A percentile compares a stretch with the other conserved stretches of the same genome.
These are phyloP conservation scores for Heteropelma amictum DNA, from an alignment of 2,888 invertebrate genomes.

Conservation along the genomic window DNA sequence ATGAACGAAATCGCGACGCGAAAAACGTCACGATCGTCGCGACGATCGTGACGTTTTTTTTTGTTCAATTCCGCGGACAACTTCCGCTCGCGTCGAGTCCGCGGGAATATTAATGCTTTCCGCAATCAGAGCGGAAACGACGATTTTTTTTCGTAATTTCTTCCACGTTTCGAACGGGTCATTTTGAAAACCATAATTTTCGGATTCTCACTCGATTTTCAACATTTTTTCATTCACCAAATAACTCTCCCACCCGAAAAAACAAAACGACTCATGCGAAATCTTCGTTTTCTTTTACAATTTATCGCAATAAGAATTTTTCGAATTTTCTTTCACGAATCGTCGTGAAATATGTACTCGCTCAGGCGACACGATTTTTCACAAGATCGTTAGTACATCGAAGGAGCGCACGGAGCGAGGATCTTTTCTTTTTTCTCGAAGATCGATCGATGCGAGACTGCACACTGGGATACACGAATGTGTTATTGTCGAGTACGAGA, in stretches of 20 bases:
- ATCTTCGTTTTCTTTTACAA: too few relatives aligned
- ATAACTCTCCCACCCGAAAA: too few relatives aligned
- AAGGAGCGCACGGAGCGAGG: neutral
- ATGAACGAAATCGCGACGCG: neutral
- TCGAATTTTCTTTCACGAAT: too few relatives aligned
- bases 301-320: too few relatives aligned
- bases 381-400: conserved; percentile 7
- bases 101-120: conserved; percentile 7
- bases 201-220: too few relatives aligned
- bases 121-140: conserved; percentile 40
- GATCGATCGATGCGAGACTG: conserved; percentile 4
- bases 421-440: neutral
- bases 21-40: conserved; percentile 1
- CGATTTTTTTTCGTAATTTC: neutral
- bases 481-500: neutral
- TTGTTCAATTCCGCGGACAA: conserved; percentile 6
- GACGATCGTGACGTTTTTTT: conserved; percentile 7
- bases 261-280: too few relatives aligned
- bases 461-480: too few relatives aligned
- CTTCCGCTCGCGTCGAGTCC: conserved; percentile 11
- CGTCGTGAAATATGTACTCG: neutral
- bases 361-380: too few relatives aligned
- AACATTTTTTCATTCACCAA: too few relatives aligned
- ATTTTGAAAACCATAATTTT: too few relatives aligned
- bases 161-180: too few relatives aligned